Evolutionary conservation across 1,140 invertebrate species (phyloP).

Genomic region (Uloborus diversus): DNA sequence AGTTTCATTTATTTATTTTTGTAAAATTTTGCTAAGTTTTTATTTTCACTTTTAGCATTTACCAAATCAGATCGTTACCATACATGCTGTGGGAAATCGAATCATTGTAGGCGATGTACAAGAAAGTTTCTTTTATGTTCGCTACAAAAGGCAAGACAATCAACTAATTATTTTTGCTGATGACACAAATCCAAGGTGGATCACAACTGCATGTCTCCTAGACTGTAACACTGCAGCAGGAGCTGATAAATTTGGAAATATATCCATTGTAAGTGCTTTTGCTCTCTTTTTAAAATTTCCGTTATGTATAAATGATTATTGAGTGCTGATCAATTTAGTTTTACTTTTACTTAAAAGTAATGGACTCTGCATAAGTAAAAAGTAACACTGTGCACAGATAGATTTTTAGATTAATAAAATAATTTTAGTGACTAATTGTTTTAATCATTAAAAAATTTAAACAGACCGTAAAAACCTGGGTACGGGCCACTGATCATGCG

Average conservation of each 20-base stretch:
- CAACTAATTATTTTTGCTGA: slow-evolving; percentile 98
- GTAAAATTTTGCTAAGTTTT: too few relatives aligned
- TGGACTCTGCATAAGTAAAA: too few relatives aligned
- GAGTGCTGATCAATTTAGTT: too few relatives aligned
- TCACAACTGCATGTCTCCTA: slow-evolving; percentile 85
- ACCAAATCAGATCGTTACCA: slow-evolving; percentile 92
- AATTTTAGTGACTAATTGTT: too few relatives aligned
- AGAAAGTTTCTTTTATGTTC: slow-evolving; percentile 95
- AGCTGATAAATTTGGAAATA: slow-evolving; percentile 99
- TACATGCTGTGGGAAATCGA: slow-evolving; percentile 91
- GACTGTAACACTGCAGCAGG: slow-evolving; percentile 97
- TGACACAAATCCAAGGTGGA: slow-evolving; percentile 96
- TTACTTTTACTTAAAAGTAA: too few relatives aligned
- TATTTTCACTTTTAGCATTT: slow-evolving; percentile 74
- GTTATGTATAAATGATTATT: too few relatives aligned
- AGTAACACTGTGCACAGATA: too few relatives aligned
- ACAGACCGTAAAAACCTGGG: too few relatives aligned
- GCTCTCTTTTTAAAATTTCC: not conserved
- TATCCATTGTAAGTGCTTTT: slow-evolving; percentile 80
- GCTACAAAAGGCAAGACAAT: slow-evolving; percentile 96
- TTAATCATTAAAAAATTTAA: too few relatives aligned
- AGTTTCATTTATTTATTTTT: too few relatives aligned
- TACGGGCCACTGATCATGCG: too few relatives aligned
- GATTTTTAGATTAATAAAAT: too few relatives aligned
- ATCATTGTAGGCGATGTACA: slow-evolving; percentile 96